Conservation (phyloP, 2,888 invertebrate genomes). For the Lydus trimaculatus region DNA sequence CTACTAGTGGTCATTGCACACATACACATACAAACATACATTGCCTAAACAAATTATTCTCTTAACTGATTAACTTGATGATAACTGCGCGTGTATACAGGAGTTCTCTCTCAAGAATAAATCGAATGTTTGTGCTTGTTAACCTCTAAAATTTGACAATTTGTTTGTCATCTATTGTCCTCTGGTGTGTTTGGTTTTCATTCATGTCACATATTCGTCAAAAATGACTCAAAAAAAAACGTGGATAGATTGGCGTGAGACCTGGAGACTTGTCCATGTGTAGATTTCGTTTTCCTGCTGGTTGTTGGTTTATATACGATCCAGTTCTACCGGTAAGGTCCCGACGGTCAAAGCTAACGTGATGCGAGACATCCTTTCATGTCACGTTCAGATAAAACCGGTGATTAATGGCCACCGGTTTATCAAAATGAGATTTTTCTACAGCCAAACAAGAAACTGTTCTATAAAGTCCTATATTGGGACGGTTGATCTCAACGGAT, state of each 20-base stretch:
- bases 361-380: slow-evolving; percentile 57
- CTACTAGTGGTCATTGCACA: slow-evolving; percentile 35
- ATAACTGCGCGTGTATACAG: no score
- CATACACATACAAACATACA: no score
- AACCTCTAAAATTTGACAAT: background rate
- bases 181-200: slow-evolving; percentile 42
- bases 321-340: slow-evolving; percentile 41
- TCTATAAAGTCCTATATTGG: slow-evolving; percentile 40
- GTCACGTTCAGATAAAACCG: slow-evolving; percentile 59
- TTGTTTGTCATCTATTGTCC: slow-evolving; percentile 41
- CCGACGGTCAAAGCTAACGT: slow-evolving; percentile 49
- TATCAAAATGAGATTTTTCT: slow-evolving; percentile 59
- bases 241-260: slow-evolving; percentile 46
- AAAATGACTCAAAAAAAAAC: background rate
- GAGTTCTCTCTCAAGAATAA: background rate
- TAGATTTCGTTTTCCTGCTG: slow-evolving; percentile 42
- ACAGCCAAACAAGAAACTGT: slow-evolving; percentile 50
- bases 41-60: slow-evolving; percentile 20
- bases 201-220: slow-evolving; percentile 46
- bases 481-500: slow-evolving; percentile 40
- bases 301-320: slow-evolving; percentile 9
- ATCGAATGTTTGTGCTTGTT: no score
- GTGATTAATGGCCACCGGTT: slow-evolving; percentile 58
- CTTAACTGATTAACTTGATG: slow-evolving; percentile 51
- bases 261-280: slow-evolving; percentile 43